Evolutionary conservation across 2,888 invertebrate genomes (phyloP).

Genomic region (Cheilosia vernalis): DNA sequence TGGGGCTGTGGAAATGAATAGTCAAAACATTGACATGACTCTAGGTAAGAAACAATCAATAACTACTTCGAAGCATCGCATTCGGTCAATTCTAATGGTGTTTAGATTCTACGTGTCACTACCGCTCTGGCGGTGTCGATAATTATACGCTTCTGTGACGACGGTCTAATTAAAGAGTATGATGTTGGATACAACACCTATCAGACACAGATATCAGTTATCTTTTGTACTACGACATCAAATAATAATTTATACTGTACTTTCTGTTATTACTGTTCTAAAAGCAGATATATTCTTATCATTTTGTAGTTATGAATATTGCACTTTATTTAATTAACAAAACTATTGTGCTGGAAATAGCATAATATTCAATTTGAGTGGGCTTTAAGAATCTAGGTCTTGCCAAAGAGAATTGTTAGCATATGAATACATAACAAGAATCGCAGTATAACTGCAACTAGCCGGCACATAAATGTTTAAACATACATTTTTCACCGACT

Average conservation of each 20-base stretch:
- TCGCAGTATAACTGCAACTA: no score
- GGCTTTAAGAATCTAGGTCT: no score
- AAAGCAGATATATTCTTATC: conserved; percentile 7
- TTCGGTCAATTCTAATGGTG: conserved; percentile 1
- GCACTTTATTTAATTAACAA: background rate
- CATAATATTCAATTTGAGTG: no score
- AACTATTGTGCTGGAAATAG: no score
- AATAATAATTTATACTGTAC: background rate
- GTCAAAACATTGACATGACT: conserved; percentile 92
- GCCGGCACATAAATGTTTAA: no score
- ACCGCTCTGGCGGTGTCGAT: conserved; percentile 11
- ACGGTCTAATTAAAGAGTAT: conserved; percentile 30
- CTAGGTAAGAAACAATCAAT: conserved; percentile 86
- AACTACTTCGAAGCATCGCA: background rate
- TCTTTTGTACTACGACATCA: background rate
- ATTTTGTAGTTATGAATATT: background rate
- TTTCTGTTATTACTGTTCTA: conserved; percentile 5
- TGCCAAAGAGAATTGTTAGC: no score
- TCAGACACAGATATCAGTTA: conserved; percentile 8
- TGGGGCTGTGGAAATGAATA: conserved; percentile 91
- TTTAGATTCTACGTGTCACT: conserved; percentile 77
- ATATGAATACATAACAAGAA: no score
- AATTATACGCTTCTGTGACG: conserved; percentile 39
- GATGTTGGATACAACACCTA: conserved; percentile 10
- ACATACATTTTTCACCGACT: no score